Conservation (phyloP, 2,797 vertebrate genomes). For the Amazona ochrocephala region DNA sequence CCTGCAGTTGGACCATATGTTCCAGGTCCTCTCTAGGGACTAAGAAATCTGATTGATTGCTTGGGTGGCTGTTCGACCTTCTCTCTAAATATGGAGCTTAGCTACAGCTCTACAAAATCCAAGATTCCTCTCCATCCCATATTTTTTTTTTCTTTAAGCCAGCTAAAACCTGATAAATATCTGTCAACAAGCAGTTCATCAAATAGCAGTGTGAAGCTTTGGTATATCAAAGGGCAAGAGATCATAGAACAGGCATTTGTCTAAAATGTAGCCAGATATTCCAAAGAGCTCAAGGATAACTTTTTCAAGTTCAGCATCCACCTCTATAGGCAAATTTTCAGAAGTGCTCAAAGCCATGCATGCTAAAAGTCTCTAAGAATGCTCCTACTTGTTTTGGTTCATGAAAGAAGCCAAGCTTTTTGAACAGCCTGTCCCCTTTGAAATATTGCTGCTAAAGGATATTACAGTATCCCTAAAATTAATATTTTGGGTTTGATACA, state of each 20-base stretch:
- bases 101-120: background rate
- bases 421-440: constrained; percentile 27
- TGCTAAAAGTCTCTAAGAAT: background rate
- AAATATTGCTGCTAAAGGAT: constrained; percentile 29
- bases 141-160: background rate
- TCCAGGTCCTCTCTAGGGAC: background rate
- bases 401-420: constrained; percentile 31
- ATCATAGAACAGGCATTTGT: constrained; percentile 42
- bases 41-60: background rate
- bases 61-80: background rate
- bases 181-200: constrained; percentile 33
- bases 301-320: background rate
- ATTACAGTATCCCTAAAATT: background rate
- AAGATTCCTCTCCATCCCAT: background rate
- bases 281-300: constrained; percentile 35
- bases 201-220: constrained; percentile 29
- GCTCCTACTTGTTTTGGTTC: background rate
- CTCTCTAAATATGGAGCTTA: background rate
- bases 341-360: constrained; percentile 13
- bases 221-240: constrained; percentile 35
- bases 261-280: constrained; percentile 53
- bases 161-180: constrained; percentile 23
- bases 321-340: constrained; percentile 44
- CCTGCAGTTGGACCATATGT: background rate
- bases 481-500: background rate